These are phyloP conservation scores for Meiosimyza decipiens DNA, from an alignment of 2,888 invertebrate genomes.

Conservation along the genomic window DNA sequence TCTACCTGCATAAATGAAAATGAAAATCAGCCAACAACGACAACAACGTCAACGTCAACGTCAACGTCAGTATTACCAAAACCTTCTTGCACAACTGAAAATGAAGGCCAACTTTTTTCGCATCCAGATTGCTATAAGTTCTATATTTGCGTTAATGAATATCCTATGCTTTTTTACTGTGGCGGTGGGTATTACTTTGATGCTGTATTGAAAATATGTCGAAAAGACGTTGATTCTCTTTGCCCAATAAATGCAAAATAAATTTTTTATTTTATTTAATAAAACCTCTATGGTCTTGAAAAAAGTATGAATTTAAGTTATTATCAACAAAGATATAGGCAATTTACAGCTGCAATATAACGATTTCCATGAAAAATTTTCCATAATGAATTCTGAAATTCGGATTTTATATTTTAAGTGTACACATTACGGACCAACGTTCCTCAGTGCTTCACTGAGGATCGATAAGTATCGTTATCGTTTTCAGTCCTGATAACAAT, in stretches of 20 bases:
- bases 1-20: not conserved
- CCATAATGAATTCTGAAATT: too few relatives aligned
- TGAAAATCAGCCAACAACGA: not conserved
- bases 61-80: not conserved
- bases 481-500: too few relatives aligned
- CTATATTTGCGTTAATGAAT: conserved; percentile 35
- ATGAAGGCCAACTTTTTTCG: conserved; percentile 28
- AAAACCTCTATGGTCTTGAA: too few relatives aligned
- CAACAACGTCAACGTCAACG: not conserved
- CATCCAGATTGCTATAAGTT: conserved; percentile 41
- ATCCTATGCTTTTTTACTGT: conserved; percentile 32
- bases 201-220: not conserved
- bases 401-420: too few relatives aligned
- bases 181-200: conserved; percentile 32
- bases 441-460: too few relatives aligned
- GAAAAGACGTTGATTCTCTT: not conserved
- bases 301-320: too few relatives aligned
- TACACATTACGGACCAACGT: too few relatives aligned
- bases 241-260: conserved; percentile 27
- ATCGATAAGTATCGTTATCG: too few relatives aligned
- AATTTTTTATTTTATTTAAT: too few relatives aligned
- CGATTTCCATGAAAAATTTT: too few relatives aligned
- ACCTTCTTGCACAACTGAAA: conserved; percentile 26
- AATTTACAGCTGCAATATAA: too few relatives aligned
- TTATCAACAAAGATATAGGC: too few relatives aligned